Percentiles rank a stretch among this genome's conserved stretches.
Evolutionary conservation across 2,113 vertebrate species (phyloP).

Genomic region (Periophthalmodon schlosseri): DNA sequence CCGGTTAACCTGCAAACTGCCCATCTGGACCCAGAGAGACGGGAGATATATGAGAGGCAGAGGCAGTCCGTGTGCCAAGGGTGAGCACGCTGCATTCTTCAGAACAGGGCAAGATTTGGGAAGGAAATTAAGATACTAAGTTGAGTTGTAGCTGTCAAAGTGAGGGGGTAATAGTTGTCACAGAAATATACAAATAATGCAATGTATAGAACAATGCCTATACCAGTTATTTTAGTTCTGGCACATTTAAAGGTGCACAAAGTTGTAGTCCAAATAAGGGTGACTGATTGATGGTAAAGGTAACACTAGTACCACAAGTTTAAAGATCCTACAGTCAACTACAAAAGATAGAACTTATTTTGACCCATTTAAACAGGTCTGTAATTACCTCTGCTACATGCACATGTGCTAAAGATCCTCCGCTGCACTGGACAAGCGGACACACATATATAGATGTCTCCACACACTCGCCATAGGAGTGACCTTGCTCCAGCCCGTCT

Average conservation of each 20-base stretch:
- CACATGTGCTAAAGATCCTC: slow-evolving; percentile 29
- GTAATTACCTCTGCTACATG: background rate
- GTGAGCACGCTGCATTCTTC: slow-evolving; percentile 41
- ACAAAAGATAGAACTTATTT: background rate
- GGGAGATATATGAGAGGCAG: slow-evolving; percentile 61
- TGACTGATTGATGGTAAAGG: no score
- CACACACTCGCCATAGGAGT: slow-evolving; percentile 74
- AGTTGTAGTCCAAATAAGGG: no score
- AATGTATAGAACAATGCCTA: background rate
- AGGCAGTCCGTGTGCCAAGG: slow-evolving; percentile 64
- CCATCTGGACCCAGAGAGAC: slow-evolving; percentile 97
- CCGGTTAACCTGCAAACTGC: slow-evolving; percentile 99
- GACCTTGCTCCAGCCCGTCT: slow-evolving; percentile 83
- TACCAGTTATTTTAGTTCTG: no score
- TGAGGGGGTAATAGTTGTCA: background rate
- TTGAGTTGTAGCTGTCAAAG: background rate
- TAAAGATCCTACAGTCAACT: no score
- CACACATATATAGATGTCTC: slow-evolving; percentile 26
- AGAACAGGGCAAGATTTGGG: background rate
- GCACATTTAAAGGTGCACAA: no score
- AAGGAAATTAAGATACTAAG: background rate
- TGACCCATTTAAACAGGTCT: background rate
- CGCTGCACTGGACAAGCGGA: slow-evolving; percentile 45
- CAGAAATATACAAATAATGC: background rate
- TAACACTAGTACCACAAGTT: no score